Evolutionary conservation across 2,797 vertebrate genomes (phyloP).

Genomic region (Rhinogobio ventralis): DNA sequence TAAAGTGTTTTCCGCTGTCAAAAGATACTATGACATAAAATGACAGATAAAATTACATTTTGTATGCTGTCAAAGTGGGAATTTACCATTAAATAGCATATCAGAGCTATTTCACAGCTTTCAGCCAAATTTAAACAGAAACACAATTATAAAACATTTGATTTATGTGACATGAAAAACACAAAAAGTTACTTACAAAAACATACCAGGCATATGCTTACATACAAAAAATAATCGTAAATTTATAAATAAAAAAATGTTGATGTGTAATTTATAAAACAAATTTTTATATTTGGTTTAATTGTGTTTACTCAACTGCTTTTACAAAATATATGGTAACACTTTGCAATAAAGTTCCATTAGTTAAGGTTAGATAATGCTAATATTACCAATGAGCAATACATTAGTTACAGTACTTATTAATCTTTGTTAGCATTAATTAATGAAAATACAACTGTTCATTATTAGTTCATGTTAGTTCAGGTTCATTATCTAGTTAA

Average conservation of each 20-base stretch:
- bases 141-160: background rate
- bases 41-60: background rate
- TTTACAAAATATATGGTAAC: background rate
- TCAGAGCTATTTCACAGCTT: background rate
- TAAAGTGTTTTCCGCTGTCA: background rate
- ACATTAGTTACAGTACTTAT: too few relatives aligned
- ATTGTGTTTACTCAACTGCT: background rate
- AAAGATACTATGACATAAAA: background rate
- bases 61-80: background rate
- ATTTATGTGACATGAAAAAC: background rate
- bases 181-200: background rate
- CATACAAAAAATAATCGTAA: background rate
- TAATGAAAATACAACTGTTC: too few relatives aligned
- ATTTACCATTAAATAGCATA: background rate
- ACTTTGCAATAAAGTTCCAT: too few relatives aligned
- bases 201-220: background rate
- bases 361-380: too few relatives aligned
- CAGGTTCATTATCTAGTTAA: too few relatives aligned
- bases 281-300: too few relatives aligned
- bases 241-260: too few relatives aligned
- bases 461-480: too few relatives aligned
- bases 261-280: background rate
- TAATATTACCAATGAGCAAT: too few relatives aligned
- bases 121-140: background rate
- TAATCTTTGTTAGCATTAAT: too few relatives aligned